phyloP scores from a whole-genome alignment of 2,888 invertebrate genomes.

The Bibio marci region DNA sequence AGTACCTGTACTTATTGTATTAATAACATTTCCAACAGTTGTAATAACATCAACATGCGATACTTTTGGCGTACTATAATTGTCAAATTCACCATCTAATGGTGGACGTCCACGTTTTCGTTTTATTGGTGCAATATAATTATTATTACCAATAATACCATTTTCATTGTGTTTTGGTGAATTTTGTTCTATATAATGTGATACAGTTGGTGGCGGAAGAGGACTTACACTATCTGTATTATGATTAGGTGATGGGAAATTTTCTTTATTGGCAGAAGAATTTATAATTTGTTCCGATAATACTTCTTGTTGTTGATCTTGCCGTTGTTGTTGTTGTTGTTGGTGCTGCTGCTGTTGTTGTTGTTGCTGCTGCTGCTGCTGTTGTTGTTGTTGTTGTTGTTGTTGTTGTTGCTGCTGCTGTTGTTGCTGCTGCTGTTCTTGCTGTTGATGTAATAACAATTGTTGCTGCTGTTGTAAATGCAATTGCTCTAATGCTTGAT shows the following conservation, averaged over 20 bases:
- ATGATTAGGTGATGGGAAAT: not conserved
- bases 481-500: not conserved
- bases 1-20: not conserved
- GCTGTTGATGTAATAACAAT: not conserved
- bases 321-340: slow-evolving; percentile 1
- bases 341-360: slow-evolving; percentile 1
- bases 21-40: not conserved
- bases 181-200: slow-evolving; percentile 13
- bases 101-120: slow-evolving; percentile 50
- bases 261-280: not conserved
- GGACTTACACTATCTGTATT: slow-evolving; percentile 15
- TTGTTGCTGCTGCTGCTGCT: not conserved
- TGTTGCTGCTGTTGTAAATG: not conserved
- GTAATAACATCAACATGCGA: not conserved
- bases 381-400: slow-evolving; percentile 11
- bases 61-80: slow-evolving; percentile 4
- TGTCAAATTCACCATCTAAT: slow-evolving; percentile 35
- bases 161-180: slow-evolving; percentile 12
- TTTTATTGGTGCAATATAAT: slow-evolving; percentile 26
- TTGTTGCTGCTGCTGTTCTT: not conserved
- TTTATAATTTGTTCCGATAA: not conserved
- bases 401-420: not conserved
- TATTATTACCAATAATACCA: not conserved
- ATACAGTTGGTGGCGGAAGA: slow-evolving; percentile 22
- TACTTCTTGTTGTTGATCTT: not conserved